Percentiles rank a stretch among this genome's conserved stretches.
These are phyloP conservation scores for Vireo griseus DNA, from an alignment of 2,797 vertebrate species.

Conservation along the genomic window DNA sequence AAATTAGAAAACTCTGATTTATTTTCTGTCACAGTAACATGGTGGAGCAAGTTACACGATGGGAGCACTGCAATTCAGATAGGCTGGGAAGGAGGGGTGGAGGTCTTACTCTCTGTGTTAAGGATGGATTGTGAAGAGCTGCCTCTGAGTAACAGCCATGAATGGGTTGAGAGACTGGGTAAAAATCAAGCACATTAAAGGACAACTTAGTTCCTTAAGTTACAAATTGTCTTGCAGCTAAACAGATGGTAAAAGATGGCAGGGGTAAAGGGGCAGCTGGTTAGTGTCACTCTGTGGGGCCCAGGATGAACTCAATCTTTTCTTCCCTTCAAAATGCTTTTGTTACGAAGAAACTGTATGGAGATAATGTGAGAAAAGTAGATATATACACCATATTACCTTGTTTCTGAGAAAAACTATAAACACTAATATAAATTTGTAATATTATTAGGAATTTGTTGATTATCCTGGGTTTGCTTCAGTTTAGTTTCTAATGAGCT, in stretches of 20 bases:
- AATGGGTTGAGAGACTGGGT: background rate
- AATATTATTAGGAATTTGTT: background rate
- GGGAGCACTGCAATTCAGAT: background rate
- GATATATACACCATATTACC: background rate
- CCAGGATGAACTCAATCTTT: background rate
- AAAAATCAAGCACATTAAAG: background rate
- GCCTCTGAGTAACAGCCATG: background rate
- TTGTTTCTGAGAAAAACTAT: background rate
- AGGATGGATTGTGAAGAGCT: background rate
- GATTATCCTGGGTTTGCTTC: background rate
- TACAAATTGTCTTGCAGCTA: background rate
- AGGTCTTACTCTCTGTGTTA: background rate
- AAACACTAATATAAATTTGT: background rate
- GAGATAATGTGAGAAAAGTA: background rate
- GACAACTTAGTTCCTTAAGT: accelerated
- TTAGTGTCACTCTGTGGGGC: background rate
- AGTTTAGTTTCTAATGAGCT: background rate
- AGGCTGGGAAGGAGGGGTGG: background rate
- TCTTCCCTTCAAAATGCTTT: background rate
- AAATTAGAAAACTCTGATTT: background rate
- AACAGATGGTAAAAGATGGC: background rate
- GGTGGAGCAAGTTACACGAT: background rate
- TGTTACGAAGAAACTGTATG: accelerated
- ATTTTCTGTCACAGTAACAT: background rate
- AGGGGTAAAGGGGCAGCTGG: background rate